Evolutionary conservation across 2,113 vertebrate genomes (phyloP).

Genomic region (Meles meles): DNA sequence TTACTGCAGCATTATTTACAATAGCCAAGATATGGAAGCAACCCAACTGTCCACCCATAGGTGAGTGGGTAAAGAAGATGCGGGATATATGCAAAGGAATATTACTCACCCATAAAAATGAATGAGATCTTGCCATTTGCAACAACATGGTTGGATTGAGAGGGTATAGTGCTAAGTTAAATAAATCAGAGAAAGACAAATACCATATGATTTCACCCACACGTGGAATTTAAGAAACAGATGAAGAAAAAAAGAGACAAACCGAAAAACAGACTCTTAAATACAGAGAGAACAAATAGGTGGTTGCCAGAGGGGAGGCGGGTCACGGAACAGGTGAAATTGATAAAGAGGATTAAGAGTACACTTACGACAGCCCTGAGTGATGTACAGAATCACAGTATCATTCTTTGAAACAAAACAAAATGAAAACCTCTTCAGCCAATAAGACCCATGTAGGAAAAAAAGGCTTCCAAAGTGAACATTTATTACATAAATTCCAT

Average conservation of each 20-base stretch:
- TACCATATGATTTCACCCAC: background rate
- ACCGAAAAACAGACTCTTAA: background rate
- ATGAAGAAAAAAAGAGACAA: background rate
- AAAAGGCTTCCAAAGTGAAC: background rate
- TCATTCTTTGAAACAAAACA: background rate
- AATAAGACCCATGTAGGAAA: background rate
- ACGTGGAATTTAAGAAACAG: background rate
- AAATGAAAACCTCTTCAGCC: background rate
- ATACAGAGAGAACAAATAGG: background rate
- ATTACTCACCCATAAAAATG: background rate
- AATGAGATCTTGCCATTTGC: background rate
- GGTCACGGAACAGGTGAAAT: background rate
- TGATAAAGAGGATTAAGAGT: background rate
- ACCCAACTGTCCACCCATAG: background rate
- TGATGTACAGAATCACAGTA: background rate
- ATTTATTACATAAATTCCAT: background rate
- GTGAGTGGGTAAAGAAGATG: background rate
- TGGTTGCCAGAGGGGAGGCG: background rate
- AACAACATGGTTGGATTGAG: background rate
- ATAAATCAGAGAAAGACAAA: background rate
- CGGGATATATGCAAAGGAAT: background rate
- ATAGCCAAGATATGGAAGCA: background rate
- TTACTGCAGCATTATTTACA: background rate
- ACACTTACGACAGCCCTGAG: background rate
- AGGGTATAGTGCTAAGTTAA: background rate